phyloP scores from a whole-genome alignment of 2,113 vertebrate species.

The Mola mola region DNA sequence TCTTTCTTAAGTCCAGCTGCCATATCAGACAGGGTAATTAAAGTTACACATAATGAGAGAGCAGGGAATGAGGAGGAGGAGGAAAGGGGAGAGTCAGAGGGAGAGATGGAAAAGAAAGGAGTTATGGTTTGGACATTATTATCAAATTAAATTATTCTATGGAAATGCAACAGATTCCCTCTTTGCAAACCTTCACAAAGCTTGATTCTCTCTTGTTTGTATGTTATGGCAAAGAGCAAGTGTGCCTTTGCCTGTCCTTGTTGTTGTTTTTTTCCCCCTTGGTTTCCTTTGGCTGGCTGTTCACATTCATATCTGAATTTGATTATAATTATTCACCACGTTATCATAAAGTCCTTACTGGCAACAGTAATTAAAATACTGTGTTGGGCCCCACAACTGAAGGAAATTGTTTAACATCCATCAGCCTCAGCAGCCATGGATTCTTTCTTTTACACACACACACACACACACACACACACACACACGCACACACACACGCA shows the following conservation, averaged over 20 bases:
- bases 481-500: constrained; percentile 1
- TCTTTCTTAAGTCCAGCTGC: constrained; percentile 70
- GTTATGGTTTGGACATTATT: constrained; percentile 31
- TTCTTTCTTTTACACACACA: neutral
- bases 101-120: constrained; percentile 53
- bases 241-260: neutral
- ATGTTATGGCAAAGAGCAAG: too few species aligned
- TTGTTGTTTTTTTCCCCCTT: too few species aligned
- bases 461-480: neutral
- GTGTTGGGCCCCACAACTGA: too few species aligned
- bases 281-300: accelerated
- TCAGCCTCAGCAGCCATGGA: too few species aligned
- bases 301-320: neutral
- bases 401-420: too few species aligned
- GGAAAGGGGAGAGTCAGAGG: constrained; percentile 46
- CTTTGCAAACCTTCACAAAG: constrained; percentile 14
- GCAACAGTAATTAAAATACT: neutral
- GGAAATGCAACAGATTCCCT: constrained; percentile 26
- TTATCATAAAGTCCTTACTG: neutral
- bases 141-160: constrained; percentile 43
- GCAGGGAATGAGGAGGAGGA: constrained; percentile 31
- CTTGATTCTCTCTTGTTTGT: neutral
- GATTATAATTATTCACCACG: neutral
- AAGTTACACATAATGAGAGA: constrained; percentile 64
- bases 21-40: constrained; percentile 70